Evolutionary conservation across 1,140 invertebrate species (phyloP).

Genomic region (Philaenus spumarius): DNA sequence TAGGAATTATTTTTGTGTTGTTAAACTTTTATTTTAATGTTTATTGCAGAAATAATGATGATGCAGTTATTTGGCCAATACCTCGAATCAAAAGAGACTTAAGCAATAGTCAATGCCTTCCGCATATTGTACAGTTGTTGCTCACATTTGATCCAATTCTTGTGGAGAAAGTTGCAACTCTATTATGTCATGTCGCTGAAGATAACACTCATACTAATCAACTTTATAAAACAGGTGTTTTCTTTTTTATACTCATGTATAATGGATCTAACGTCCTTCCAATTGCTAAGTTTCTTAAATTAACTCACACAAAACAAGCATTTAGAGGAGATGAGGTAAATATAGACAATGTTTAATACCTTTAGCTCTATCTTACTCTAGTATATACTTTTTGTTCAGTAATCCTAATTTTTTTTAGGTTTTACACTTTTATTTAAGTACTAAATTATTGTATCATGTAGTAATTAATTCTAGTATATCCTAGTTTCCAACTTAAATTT

Average conservation of each 20-base stretch:
- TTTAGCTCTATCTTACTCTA: no score
- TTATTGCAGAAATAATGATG: conserved; percentile 64
- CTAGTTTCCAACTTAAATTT: no score
- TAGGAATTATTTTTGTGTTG: no score
- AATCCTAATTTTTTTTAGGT: no score
- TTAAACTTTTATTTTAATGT: no score
- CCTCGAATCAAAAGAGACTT: conserved; percentile 86
- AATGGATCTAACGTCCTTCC: conserved; percentile 97
- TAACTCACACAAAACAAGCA: conserved; percentile 92
- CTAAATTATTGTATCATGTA: no score
- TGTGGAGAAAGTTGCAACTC: conserved; percentile 83
- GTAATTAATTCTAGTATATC: no score
- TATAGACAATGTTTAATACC: no score
- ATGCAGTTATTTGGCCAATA: conserved; percentile 89
- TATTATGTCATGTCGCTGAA: conserved; percentile 79
- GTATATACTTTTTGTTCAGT: no score
- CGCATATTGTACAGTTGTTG: conserved; percentile 93
- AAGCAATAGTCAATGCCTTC: conserved; percentile 81
- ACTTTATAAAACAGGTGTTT: conserved; percentile 91
- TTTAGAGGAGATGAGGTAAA: conserved; percentile 79
- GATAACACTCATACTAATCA: conserved; percentile 95
- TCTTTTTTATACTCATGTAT: conserved; percentile 99
- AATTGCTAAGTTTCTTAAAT: conserved; percentile 86
- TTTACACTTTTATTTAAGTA: no score
- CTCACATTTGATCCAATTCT: conserved; percentile 96